Conservation (phyloP, 2,113 vertebrate species). For the Sylvilagus bachmani region DNA sequence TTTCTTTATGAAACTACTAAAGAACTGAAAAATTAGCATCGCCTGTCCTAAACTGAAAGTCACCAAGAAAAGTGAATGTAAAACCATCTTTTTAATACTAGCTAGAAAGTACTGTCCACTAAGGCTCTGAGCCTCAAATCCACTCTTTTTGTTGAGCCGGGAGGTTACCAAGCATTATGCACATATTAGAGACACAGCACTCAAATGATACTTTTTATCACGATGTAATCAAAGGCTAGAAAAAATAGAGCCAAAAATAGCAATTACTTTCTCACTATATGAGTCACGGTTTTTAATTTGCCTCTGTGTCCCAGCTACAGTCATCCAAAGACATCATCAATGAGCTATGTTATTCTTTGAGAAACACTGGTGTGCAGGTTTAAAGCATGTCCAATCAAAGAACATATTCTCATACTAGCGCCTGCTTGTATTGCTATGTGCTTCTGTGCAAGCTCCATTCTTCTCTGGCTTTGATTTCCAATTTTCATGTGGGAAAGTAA, state of each 20-base stretch:
- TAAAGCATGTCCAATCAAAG: neutral
- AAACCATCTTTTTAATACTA: slow-evolving; percentile 20
- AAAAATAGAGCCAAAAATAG: slow-evolving; percentile 66
- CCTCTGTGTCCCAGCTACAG: neutral
- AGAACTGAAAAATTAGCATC: slow-evolving; percentile 2
- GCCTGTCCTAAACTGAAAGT: slow-evolving; percentile 21
- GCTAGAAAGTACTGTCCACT: neutral
- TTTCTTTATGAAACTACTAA: slow-evolving; percentile 4
- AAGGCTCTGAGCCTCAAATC: neutral
- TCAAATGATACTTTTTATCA: slow-evolving; percentile 55
- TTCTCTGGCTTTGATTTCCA: slow-evolving; percentile 6
- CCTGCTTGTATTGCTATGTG: neutral
- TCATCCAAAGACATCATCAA: neutral
- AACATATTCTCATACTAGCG: neutral
- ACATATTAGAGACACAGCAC: slow-evolving; percentile 42
- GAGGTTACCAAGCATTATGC: neutral
- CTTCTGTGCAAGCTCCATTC: neutral
- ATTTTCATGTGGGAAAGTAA: slow-evolving; percentile 51
- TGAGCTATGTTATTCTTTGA: neutral
- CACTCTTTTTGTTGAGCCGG: slow-evolving; percentile 9
- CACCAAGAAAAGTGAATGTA: slow-evolving; percentile 38
- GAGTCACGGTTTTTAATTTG: slow-evolving; percentile 60
- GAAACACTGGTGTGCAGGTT: neutral
- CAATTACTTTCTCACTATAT: slow-evolving; percentile 52
- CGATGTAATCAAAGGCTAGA: slow-evolving; percentile 53